Evolutionary conservation across 2,797 vertebrate species (phyloP), one percentile per base, ranked within the genome.

Genomic region (Apogon talboti): DNA sequence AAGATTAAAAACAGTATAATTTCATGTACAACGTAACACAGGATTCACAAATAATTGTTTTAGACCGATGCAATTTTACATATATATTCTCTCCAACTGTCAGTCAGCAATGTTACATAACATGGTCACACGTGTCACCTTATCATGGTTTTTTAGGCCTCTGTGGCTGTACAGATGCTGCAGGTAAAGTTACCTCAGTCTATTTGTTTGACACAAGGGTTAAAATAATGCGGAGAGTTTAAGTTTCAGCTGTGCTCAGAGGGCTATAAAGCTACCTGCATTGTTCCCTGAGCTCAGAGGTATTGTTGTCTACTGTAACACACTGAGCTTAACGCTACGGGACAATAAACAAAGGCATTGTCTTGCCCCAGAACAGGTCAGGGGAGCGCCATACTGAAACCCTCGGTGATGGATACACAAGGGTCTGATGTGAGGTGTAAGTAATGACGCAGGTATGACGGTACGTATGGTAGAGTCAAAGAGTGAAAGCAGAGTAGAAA

Each of bases 371-470:
- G 18, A 69, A 57, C 7, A 3, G 69, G 51, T 76, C 30, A 62
- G 41, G 78, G 70, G 64, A 64, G 60, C 46, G n/a, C 53, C 57
- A 28, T 18, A 53, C 54, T 73, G 54, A 69, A 81, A 54, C 64
- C 58, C 45, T 58, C 6, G 19, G 30, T 28, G 5, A 57, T 52
- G 21, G 42, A 73, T 66, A 73, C 76, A 56, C 63, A 14, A 37
- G 64, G 79, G 24, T 70, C 71, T 70, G 78, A 68, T 65, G 76
- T 57, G 58, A 76, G 81, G 73, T 38, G 70, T 28, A 66, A 76
- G 64, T 66, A 75, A 85, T 89, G 90, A 91, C 80, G 85, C 85
- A 88, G 90, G 90, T 89, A 87, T 85, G 83, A 87, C 68, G 79
- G 76, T 62, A 53, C 70, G 79, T 71, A 78, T 60, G 86, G 64